These are phyloP conservation scores for Hemiprocne comata DNA, from an alignment of 2,113 vertebrate genomes.

Conservation along the genomic window DNA sequence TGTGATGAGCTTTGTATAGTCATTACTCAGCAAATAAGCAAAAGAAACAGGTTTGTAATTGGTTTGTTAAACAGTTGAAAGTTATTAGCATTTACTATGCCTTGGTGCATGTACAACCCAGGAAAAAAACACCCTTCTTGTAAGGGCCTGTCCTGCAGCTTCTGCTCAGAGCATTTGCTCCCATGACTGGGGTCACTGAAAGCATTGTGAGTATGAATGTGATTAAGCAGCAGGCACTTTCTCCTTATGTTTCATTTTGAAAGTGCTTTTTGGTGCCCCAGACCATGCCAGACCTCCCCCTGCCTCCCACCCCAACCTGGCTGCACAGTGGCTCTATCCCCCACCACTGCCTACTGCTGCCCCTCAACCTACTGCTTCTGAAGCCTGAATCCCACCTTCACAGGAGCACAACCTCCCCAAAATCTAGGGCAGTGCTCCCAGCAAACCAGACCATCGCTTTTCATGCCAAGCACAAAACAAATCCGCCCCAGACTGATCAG, in stretches of 20 bases:
- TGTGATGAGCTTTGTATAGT: background rate
- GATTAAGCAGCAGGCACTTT: background rate
- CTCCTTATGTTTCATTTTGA: background rate
- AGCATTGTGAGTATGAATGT: background rate
- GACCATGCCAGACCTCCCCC: background rate
- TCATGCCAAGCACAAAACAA: background rate
- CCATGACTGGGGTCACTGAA: background rate
- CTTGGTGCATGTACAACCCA: background rate
- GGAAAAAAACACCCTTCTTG: background rate
- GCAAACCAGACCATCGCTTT: background rate
- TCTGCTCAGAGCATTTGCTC: background rate
- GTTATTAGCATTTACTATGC: background rate
- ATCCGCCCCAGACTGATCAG: fast-evolving
- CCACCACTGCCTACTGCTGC: background rate
- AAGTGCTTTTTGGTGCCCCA: background rate
- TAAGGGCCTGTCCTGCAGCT: constrained; percentile 12
- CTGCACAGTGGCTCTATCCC: background rate
- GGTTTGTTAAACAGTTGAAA: background rate
- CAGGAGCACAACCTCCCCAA: background rate
- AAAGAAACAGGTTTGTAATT: background rate
- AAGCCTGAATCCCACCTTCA: background rate
- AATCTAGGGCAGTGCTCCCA: background rate
- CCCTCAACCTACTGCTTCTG: background rate
- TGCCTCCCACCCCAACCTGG: background rate
- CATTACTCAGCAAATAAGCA: constrained; percentile 14